These are phyloP conservation scores for Allacma fusca DNA, from an alignment of 2,888 invertebrate species.

Conservation along the genomic window DNA sequence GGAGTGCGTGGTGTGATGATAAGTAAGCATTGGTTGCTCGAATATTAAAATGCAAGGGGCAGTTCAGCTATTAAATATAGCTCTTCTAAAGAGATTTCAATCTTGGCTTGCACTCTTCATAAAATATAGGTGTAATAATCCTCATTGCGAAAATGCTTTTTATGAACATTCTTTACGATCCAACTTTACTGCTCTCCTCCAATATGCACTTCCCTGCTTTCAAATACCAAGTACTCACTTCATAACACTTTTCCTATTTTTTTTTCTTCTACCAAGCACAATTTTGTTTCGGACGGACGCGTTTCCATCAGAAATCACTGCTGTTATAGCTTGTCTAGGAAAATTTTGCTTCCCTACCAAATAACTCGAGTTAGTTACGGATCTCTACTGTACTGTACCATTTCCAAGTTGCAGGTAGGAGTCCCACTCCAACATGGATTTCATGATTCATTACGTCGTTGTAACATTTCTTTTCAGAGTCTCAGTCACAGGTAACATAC, in stretches of 20 bases:
- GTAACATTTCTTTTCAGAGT: no score
- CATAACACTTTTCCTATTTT: conserved; percentile 16
- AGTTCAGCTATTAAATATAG: conserved; percentile 46
- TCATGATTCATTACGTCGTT: no score
- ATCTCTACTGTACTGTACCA: not conserved
- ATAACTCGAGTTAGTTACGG: conserved; percentile 1
- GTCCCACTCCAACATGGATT: no score
- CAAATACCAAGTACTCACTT: conserved; percentile 7
- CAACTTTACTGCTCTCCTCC: conserved; percentile 26
- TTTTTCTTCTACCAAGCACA: conserved; percentile 7
- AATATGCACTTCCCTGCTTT: not conserved
- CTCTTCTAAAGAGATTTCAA: conserved; percentile 49
- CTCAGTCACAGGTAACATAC: no score
- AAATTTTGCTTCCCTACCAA: not conserved
- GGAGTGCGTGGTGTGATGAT: conserved; percentile 7
- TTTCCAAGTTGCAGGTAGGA: no score
- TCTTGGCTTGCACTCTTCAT: conserved; percentile 40
- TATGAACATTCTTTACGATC: conserved; percentile 26
- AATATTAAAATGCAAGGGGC: conserved; percentile 46
- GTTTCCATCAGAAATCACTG: conserved; percentile 3
- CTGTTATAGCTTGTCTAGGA: not conserved
- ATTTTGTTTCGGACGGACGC: conserved; percentile 16
- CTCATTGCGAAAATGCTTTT: conserved; percentile 50
- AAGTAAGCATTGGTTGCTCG: conserved; percentile 3
- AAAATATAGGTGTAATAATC: conserved; percentile 49